These are phyloP conservation scores for Hydrochoerus hydrochaeris DNA, from an alignment of 2,113 vertebrate genomes.

Conservation along the genomic window DNA sequence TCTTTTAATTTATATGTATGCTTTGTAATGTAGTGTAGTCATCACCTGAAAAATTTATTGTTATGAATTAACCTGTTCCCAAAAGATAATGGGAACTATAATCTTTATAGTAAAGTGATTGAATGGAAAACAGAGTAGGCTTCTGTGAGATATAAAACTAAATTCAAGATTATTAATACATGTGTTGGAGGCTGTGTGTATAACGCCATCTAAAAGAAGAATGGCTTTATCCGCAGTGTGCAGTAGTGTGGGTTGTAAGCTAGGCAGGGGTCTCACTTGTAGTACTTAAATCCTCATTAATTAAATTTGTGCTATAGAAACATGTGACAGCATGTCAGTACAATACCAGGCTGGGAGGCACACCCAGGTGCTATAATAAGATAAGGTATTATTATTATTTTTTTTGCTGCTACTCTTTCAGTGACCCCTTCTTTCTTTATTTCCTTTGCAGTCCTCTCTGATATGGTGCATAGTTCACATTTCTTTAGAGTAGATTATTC, in stretches of 20 bases:
- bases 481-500: constrained; percentile 14
- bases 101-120: constrained; percentile 3
- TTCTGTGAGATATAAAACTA: background rate
- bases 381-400: background rate
- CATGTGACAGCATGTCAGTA: background rate
- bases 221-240: background rate
- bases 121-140: constrained; percentile 22
- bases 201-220: background rate
- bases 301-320: constrained; percentile 4
- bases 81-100: constrained; percentile 10
- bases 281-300: background rate
- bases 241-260: background rate
- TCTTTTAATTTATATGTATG: constrained; percentile 40
- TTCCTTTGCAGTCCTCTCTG: background rate
- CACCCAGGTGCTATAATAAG: background rate
- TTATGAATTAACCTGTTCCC: constrained; percentile 12
- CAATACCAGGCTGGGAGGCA: background rate
- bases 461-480: background rate
- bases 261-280: background rate
- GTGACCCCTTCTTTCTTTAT: background rate
- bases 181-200: background rate
- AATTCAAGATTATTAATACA: background rate
- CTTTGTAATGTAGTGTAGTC: background rate
- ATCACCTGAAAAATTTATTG: constrained; percentile 17
- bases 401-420: background rate